Base-by-base conservation (phyloP, 2,113 vertebrate species). In the Tragelaphus imberbis region DNA sequence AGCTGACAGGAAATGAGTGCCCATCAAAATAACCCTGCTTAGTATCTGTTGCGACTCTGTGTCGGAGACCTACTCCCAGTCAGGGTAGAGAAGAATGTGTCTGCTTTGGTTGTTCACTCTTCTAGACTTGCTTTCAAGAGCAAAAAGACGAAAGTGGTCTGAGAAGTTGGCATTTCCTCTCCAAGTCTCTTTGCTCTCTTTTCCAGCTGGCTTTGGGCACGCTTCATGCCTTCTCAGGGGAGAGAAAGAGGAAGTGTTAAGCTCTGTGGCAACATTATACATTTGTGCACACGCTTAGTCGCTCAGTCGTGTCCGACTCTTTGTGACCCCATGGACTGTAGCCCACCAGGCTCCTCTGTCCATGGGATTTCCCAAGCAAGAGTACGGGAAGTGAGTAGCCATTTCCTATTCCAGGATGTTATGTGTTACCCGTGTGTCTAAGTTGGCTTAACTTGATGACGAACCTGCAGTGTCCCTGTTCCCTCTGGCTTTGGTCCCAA, bases 121-220 rank as follows among this genome's bases (percentile, higher is more conserved):
- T 71, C 0, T 88, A 19, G 27, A 81, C 21, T 86, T 88, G 19
- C 30, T 68, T 90, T 63, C 80, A 49, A 91, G 85, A 58, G 17
- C 27, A 90, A 90, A 96, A 30, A 21, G 55, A 14, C 49, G 5
- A 84, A 92, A 88, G 12, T 84, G 84, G 10, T 92, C 96, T 94
- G 40, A 84, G 81, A 90, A 61, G 88, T 93, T 53, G 71, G 3
- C 40, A 17, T 92, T 93, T 95, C 47, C 40, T 93, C 28, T 87
- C 33, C n/a, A 85, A 65, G 6, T 71, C 82, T 90, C 27, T 65
- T 58, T 56, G 88, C 49, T 71, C 84, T 81, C 6, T 65, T 89
- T 96, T 71, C 84, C 23, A 51, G 27, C 44, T 75, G 58, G n/a
- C 71, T 95, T 92, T 88, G 51, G 30, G 53, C 1, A 55, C 65